These are phyloP conservation scores for Papilio dardanus DNA, from an alignment of 1,140 invertebrate species.

Conservation along the genomic window DNA sequence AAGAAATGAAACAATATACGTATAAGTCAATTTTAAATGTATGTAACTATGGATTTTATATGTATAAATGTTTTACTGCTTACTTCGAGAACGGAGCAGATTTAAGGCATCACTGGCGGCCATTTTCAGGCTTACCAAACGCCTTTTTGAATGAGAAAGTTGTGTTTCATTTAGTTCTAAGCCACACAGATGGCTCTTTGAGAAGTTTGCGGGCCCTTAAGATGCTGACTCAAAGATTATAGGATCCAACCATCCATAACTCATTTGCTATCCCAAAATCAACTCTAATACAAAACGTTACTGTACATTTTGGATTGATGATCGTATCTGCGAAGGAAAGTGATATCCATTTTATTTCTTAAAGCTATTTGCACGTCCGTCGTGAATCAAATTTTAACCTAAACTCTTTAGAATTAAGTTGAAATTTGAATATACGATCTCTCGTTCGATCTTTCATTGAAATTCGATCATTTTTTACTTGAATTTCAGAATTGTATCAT, in stretches of 20 bases:
- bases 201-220: constrained; percentile 63
- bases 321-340: constrained; percentile 42
- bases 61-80: not conserved
- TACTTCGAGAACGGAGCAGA: not conserved
- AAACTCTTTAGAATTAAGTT: constrained; percentile 35
- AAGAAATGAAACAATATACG: too few species aligned
- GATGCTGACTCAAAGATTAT: constrained; percentile 69
- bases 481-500: not conserved
- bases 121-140: constrained; percentile 53
- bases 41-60: too few species aligned
- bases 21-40: not conserved
- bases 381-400: constrained; percentile 44
- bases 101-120: not conserved
- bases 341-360: constrained; percentile 47
- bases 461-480: not conserved
- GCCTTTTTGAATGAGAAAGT: constrained; percentile 60
- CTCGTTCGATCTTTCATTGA: not conserved
- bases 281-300: constrained; percentile 38
- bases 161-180: constrained; percentile 71
- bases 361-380: constrained; percentile 54
- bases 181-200: constrained; percentile 63
- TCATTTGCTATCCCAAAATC: constrained; percentile 38
- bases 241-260: constrained; percentile 44
- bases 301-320: constrained; percentile 43
- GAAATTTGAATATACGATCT: not conserved